phyloP scores from a whole-genome alignment of 1,140 invertebrate genomes.

The Caerostris extrusa region DNA sequence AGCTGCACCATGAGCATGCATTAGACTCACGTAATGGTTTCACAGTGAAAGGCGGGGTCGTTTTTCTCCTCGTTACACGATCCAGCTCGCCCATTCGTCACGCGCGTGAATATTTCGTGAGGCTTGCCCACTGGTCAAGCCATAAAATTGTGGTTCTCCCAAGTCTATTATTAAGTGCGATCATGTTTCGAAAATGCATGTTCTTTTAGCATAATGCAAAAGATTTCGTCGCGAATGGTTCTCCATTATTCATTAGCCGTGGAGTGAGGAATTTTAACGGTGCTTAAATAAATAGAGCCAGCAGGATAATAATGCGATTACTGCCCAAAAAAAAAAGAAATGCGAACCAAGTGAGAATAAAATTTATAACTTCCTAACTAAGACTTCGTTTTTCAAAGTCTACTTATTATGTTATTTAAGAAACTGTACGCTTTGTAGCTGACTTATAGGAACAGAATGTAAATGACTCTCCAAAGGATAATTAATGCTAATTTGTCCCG shows the following conservation, averaged over 20 bases:
- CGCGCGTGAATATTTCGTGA: slow-evolving; percentile 34
- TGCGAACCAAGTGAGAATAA: not conserved
- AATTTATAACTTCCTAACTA: slow-evolving; percentile 27
- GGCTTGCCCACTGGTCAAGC: slow-evolving; percentile 42
- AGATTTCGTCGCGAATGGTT: slow-evolving; percentile 33
- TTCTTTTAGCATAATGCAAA: slow-evolving; percentile 50
- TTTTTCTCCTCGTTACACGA: not conserved
- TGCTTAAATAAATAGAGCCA: slow-evolving; percentile 36
- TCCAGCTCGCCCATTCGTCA: not conserved
- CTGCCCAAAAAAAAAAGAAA: slow-evolving; percentile 26
- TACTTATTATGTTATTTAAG: not conserved
- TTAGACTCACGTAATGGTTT: not conserved
- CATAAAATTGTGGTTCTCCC: slow-evolving; percentile 32
- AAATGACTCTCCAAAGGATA: not conserved
- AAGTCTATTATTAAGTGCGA: slow-evolving; percentile 23
- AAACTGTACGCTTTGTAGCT: not conserved
- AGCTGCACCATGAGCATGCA: not conserved
- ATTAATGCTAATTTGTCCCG: not conserved
- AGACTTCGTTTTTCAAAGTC: not conserved
- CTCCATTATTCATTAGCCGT: slow-evolving; percentile 35
- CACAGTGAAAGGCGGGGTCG: not conserved
- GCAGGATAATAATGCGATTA: slow-evolving; percentile 32
- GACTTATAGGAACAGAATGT: not conserved
- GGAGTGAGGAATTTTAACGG: slow-evolving; percentile 16
- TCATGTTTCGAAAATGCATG: slow-evolving; percentile 1